Conservation (phyloP, 2,797 vertebrate genomes). For the Serranus cabrilla region DNA sequence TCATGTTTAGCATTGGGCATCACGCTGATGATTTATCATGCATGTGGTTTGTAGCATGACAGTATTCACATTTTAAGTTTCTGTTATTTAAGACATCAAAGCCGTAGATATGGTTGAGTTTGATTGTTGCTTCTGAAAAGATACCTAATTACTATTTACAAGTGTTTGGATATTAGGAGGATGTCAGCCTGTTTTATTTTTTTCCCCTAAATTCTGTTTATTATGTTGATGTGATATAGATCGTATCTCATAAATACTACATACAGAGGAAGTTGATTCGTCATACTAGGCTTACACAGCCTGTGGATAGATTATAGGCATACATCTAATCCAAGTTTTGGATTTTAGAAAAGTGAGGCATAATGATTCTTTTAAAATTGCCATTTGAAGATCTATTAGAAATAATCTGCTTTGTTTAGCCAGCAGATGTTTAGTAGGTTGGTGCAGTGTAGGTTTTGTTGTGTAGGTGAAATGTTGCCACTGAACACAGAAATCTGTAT, state of each 20-base stretch:
- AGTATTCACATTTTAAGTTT: not conserved
- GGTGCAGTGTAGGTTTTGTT: not conserved
- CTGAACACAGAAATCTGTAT: not conserved
- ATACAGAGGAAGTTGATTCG: too few relatives aligned
- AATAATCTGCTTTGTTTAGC: not conserved
- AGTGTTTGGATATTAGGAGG: not conserved
- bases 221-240: not conserved
- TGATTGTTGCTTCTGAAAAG: not conserved
- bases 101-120: not conserved
- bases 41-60: slow-evolving; percentile 50
- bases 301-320: not conserved
- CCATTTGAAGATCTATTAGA: not conserved
- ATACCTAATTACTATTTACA: not conserved
- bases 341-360: not conserved
- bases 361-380: not conserved
- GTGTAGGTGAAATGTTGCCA: not conserved
- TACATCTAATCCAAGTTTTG: not conserved
- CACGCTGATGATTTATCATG: not conserved
- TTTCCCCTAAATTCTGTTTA: not conserved
- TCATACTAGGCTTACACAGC: not conserved
- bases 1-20: not conserved
- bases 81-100: not conserved
- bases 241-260: too few relatives aligned
- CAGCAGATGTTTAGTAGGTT: not conserved
- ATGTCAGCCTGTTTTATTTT: not conserved